Base-by-base conservation (phyloP, 2,888 invertebrate species). In the Lasioglossum vierecki region DNA sequence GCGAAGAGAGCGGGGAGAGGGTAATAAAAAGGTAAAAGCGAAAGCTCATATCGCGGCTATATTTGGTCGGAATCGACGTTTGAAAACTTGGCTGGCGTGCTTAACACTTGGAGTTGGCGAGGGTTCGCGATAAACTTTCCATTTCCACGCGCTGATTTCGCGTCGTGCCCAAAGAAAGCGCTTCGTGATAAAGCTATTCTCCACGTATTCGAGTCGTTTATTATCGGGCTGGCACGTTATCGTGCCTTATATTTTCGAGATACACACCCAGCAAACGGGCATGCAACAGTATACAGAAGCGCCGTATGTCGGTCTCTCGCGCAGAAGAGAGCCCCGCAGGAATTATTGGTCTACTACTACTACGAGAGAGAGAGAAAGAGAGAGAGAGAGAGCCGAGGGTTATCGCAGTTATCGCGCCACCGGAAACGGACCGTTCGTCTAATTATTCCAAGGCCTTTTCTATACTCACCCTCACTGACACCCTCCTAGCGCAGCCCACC, bases 391-490 rank as follows among this genome's bases (percentile, higher is more conserved):
- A 80, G 44, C 70, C n/a, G 57, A 80, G 81, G 74, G 87, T 88
- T 91, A 89, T 90, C 88, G 84, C 66, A 83, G 82, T 86, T 89
- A 88, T 91, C 87, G 87, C 83, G 13, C 73, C 80, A 66, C 78
- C 84, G 82, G 74, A 85, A 90, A 89, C 88, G 86, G 89, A 88
- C 88, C 89, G 87, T 87, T 89, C 87, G 89, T 89, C 89, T 91
- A 92, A 93, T 93, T 92, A 93, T 90, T 90, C 86, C 87, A 81
- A 87, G 82, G 75, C 86, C 88, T 89, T 91, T 90, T 85, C 88
- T 83, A 83, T 85, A 80, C 79, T 35, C 18, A 30, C 49, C 76
- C 77, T 5, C 57, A 8, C n/a, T 57, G 6, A 63, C 63, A 63
- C 60, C 35, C 35, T 18, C 53, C n/a, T 57, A n/a, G 30, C 53